These are phyloP conservation scores for Cebidichthys violaceus DNA, from an alignment of 2,113 vertebrate species.

Conservation along the genomic window DNA sequence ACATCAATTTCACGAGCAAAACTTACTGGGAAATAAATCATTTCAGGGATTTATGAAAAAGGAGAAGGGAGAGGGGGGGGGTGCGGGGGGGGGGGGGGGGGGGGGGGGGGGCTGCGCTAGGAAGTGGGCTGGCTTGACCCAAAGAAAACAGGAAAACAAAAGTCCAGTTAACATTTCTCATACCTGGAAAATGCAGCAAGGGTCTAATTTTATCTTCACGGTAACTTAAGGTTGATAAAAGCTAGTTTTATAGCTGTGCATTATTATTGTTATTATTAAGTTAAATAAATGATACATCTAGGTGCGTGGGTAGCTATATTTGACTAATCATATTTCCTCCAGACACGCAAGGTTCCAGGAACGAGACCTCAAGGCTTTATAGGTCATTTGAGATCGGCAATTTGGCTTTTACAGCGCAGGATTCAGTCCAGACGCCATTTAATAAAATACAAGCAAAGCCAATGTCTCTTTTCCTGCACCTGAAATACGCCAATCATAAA, in stretches of 20 bases:
- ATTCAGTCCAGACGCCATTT: constrained; percentile 67
- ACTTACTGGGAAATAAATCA: constrained; percentile 83
- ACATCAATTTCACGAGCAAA: constrained; percentile 80
- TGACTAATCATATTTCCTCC: constrained; percentile 73
- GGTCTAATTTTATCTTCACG: constrained; percentile 9
- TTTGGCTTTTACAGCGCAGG: constrained; percentile 70
- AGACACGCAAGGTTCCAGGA: constrained; percentile 65
- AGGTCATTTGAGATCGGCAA: constrained; percentile 77
- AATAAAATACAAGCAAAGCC: constrained; percentile 60
- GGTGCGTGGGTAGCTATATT: constrained; percentile 43
- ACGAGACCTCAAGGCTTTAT: constrained; percentile 69
- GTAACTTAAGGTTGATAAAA: constrained; percentile 19
- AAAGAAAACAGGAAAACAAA: constrained; percentile 22
- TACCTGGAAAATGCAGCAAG: constrained; percentile 13
- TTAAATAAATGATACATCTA: constrained; percentile 30
- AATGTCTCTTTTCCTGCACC: constrained; percentile 49
- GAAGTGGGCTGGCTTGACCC: constrained; percentile 25
- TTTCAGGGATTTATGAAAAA: constrained; percentile 69
- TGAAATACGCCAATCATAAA: constrained; percentile 63
- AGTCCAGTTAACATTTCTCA: constrained; percentile 9
- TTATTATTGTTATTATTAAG: constrained; percentile 4
- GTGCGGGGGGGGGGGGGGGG: constrained; percentile 4
- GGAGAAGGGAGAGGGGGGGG: constrained; percentile 17
- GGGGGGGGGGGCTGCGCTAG: neutral
- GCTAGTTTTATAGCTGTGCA: neutral